These are phyloP conservation scores for Fulica atra DNA, from an alignment of 2,113 vertebrate species.

Conservation along the genomic window DNA sequence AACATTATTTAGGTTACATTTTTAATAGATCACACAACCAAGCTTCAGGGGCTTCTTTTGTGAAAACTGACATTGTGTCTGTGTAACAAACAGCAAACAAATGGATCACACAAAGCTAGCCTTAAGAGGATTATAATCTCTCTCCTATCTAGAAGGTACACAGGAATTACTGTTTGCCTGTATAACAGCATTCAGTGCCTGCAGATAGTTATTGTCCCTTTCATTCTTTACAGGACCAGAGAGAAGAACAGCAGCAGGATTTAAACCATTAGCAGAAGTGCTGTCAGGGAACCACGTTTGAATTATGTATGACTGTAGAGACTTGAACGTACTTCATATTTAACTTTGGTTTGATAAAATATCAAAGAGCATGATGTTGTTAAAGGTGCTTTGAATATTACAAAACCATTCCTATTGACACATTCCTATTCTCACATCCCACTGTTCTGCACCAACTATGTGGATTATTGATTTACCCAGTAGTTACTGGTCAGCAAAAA, in stretches of 20 bases:
- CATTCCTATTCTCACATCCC: not conserved
- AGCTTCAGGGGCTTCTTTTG: not conserved
- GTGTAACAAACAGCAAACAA: not conserved
- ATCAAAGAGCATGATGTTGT: not conserved
- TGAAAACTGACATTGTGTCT: not conserved
- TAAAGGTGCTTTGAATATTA: not conserved
- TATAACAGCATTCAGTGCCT: not conserved
- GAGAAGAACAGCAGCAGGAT: not conserved
- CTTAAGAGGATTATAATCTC: not conserved
- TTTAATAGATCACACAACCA: slow-evolving; percentile 8
- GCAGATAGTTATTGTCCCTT: not conserved
- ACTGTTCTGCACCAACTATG: not conserved
- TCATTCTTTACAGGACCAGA: not conserved
- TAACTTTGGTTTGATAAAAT: not conserved
- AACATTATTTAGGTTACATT: slow-evolving; percentile 65
- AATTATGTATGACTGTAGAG: not conserved
- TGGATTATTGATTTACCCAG: not conserved
- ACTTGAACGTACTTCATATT: not conserved
- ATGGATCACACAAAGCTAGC: not conserved
- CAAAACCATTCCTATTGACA: not conserved
- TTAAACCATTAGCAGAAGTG: not conserved
- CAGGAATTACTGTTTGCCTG: not conserved
- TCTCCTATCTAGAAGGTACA: not conserved
- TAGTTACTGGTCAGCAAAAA: not conserved
- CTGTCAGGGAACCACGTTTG: not conserved